phyloP scores from a whole-genome alignment of 2,797 vertebrate genomes.

The Enteromius afrohamiltoni region DNA sequence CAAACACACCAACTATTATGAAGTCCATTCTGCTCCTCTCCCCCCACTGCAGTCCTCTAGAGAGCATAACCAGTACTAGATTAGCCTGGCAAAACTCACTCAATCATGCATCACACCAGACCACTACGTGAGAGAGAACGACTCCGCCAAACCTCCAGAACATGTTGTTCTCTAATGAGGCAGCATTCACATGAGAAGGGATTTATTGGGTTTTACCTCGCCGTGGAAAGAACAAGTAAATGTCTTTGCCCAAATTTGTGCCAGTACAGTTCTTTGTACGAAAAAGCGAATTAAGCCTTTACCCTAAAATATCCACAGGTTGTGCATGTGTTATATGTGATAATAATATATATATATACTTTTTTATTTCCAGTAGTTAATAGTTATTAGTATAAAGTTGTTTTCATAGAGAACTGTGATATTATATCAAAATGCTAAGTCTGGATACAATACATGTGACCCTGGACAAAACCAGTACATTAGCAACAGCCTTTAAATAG shows the following conservation, averaged over 20 bases:
- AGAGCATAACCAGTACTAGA: constrained; percentile 1
- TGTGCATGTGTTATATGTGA: background rate
- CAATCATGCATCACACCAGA: constrained; percentile 6
- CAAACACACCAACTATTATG: background rate
- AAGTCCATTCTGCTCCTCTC: background rate
- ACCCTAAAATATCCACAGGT: background rate
- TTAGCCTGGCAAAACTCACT: constrained; percentile 37
- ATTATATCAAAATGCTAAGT: no score
- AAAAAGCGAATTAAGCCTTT: background rate
- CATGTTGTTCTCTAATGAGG: constrained; percentile 67
- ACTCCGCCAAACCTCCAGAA: constrained; percentile 62
- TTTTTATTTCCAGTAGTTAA: no score
- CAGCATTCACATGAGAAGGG: constrained; percentile 59
- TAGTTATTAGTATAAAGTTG: no score
- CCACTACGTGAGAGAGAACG: background rate
- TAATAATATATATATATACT: background rate
- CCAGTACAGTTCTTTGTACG: background rate
- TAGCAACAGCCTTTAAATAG: no score
- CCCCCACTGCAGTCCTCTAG: background rate
- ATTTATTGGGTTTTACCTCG: constrained; percentile 75
- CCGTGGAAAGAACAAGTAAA: constrained; percentile 72
- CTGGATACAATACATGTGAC: no score
- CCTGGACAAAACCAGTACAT: no score
- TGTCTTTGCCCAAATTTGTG: constrained; percentile 71
- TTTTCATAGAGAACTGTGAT: no score